Evolutionary conservation across 92 coral and sea anemone genomes (phyloP), one percentile per base, ranked within the genome.

Genomic region (Actinostola sp.): DNA sequence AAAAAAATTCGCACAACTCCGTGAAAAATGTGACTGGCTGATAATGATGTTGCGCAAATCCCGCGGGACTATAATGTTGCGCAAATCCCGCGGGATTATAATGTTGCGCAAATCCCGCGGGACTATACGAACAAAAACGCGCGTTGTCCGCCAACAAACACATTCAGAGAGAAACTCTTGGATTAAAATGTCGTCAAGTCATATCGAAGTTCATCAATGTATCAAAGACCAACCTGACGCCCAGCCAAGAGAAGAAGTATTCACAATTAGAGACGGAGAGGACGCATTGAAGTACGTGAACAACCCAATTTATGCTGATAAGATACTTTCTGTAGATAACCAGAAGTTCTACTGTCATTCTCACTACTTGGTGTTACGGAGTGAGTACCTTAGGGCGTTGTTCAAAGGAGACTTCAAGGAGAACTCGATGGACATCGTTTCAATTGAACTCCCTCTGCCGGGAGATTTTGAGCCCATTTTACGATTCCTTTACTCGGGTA

Each of bases 281-380:
- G 95, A 92, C 42, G 99, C 99, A 6, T 49, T 88, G 57, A 88
- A 88, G 84, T 89, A 88, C 46, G 93, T 95, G 57, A 95, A 95
- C 62, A 90, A 84, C 45, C 95, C 99, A 0, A 82, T 88, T 24
- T 86, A 82, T 65, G 93, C 99, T 1, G 97, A 95, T 69, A 95
- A 92, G 50, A 82, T 95, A 15, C 70, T 95, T 41, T 75, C 84
- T 45, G 74, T 95, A 14, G 91, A 89, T 35, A 76, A 86, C 23
- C 88, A 89, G 34, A 87, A 83, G 49, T 95, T 85, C 34, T 92
- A 87, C 70, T 95, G 97, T 42, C 97, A 95, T 45, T 79, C 97
- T 8, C 92, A 92, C 62, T 95, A 95, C 60, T 78, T 95, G 24
- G 80, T 80, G 14, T 88, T 92, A 43, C 77, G 99, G 77, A 88